These are phyloP conservation scores for Tinamus guttatus DNA, from an alignment of 2,113 vertebrate genomes.

Conservation along the genomic window DNA sequence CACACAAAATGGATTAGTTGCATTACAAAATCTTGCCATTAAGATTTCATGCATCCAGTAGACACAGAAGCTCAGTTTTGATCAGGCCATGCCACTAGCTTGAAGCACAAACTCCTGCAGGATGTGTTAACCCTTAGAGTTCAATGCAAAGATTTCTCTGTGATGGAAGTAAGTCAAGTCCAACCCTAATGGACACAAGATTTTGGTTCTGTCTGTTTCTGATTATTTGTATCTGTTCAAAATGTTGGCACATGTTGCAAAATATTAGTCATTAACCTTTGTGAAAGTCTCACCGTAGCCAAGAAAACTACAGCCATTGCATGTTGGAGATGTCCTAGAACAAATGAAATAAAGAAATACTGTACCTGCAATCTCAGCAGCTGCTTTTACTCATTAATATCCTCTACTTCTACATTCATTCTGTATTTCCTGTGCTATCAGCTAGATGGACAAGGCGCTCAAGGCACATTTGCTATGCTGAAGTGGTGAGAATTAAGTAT, in stretches of 20 bases:
- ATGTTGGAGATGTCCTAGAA: not conserved
- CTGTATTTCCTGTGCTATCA: accelerated
- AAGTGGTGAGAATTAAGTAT: not conserved
- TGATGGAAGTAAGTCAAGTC: not conserved
- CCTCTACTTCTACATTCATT: not conserved
- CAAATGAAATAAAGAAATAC: not conserved
- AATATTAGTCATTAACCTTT: not conserved
- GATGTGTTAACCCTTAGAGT: not conserved
- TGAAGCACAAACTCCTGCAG: not conserved
- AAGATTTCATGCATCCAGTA: not conserved
- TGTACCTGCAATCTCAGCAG: not conserved
- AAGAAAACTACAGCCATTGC: not conserved
- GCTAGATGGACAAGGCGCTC: not conserved
- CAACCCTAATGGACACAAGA: not conserved
- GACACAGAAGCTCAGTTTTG: not conserved
- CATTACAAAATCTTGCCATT: not conserved
- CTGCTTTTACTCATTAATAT: not conserved
- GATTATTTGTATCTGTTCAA: not conserved
- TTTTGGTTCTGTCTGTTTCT: too few species aligned
- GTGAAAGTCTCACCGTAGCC: not conserved
- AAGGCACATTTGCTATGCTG: not conserved
- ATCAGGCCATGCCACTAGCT: not conserved
- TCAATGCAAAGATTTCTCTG: not conserved
- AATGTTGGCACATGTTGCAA: not conserved
- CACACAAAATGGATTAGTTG: not conserved